Percentiles rank a stretch among this genome's conserved stretches.
Conservation (phyloP, 2,113 vertebrate species). For the Microcebus jonahi region DNA sequence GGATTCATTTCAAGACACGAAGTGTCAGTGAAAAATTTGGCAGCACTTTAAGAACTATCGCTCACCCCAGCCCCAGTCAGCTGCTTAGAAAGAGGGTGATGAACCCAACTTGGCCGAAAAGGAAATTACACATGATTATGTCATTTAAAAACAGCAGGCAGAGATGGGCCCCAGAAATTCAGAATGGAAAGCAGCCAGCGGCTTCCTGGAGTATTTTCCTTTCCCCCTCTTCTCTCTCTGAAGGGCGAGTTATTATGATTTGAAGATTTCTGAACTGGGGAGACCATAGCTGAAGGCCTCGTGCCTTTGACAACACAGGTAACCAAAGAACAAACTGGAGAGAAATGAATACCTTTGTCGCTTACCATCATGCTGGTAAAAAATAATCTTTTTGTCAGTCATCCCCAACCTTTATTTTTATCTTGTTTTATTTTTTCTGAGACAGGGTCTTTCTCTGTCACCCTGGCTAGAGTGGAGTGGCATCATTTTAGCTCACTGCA, state of each 20-base stretch:
- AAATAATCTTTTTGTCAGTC: not conserved
- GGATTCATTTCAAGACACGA: not conserved
- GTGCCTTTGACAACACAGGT: not conserved
- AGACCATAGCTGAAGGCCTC: not conserved
- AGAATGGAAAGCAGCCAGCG: slow-evolving; percentile 34
- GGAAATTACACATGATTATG: slow-evolving; percentile 35
- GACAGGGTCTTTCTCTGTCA: no score
- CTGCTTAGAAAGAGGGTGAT: not conserved
- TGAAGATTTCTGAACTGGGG: not conserved
- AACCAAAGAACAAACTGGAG: not conserved
- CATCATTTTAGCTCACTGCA: no score
- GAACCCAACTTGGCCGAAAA: slow-evolving; percentile 38
- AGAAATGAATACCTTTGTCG: not conserved
- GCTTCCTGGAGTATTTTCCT: not conserved
- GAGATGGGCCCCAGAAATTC: not conserved
- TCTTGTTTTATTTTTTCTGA: no score
- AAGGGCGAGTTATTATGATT: slow-evolving; percentile 11
- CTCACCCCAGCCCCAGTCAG: not conserved
- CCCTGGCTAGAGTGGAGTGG: no score
- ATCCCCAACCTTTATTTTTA: no score
- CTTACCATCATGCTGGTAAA: not conserved
- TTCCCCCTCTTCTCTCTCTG: not conserved
- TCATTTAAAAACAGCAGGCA: slow-evolving; percentile 26
- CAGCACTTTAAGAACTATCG: not conserved
- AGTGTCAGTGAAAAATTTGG: slow-evolving; percentile 1